Evolutionary conservation across 2,888 invertebrate genomes (phyloP).

Genomic region (Hirtodrosophila confusa): DNA sequence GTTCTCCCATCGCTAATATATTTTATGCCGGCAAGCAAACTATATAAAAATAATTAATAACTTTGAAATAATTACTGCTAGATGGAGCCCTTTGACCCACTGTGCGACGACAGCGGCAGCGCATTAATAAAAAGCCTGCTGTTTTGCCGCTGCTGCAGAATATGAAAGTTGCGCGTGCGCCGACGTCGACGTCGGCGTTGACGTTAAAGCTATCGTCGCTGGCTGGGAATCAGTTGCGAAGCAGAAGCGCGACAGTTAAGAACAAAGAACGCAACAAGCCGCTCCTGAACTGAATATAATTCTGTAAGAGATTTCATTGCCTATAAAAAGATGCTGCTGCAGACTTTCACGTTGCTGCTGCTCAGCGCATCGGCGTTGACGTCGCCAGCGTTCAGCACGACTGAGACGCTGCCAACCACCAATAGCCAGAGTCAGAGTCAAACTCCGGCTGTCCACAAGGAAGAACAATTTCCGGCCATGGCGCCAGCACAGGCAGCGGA

Average conservation of each 20-base stretch:
- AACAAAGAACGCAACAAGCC: constrained; percentile 56
- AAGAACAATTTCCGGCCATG: constrained; percentile 53
- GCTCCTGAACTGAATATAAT: constrained; percentile 1
- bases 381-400: constrained; percentile 22
- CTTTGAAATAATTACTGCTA: no score
- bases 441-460: constrained; percentile 30
- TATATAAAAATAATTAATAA: no score
- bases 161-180: constrained; percentile 76
- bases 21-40: no score
- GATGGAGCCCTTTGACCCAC: no score
- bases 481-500: constrained; percentile 46
- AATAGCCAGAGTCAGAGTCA: constrained; percentile 19
- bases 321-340: constrained; percentile 45
- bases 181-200: constrained; percentile 32
- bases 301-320: background rate
- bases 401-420: constrained; percentile 18
- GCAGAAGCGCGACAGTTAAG: constrained; percentile 71
- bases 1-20: no score
- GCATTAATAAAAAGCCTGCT: background rate
- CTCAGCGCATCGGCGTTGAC: constrained; percentile 22
- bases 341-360: constrained; percentile 48
- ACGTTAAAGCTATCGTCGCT: constrained; percentile 46
- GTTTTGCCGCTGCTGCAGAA: constrained; percentile 46
- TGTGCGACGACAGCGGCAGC: constrained; percentile 1
- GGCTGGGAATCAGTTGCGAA: constrained; percentile 68